phyloP scores from a whole-genome alignment of 2,113 vertebrate species.

The Martes martes region DNA sequence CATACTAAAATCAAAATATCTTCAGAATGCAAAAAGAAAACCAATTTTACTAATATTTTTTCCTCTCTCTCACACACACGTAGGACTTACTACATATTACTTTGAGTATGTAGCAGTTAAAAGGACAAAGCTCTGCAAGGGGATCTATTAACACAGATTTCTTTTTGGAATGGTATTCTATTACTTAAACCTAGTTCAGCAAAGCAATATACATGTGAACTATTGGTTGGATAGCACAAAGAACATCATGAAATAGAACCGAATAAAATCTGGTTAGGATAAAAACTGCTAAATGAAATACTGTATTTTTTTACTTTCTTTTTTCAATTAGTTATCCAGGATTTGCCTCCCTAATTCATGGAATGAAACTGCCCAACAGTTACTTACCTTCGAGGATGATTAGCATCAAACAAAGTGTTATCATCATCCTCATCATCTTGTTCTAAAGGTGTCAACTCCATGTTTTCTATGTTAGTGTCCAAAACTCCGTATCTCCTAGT shows the following conservation, averaged over 20 bases:
- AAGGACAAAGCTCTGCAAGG: neutral
- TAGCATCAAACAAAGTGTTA: slow-evolving; percentile 86
- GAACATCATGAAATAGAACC: neutral
- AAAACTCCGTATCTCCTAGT: slow-evolving; percentile 85
- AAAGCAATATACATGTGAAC: neutral
- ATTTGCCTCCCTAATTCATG: neutral
- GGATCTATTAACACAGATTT: neutral
- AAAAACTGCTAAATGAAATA: neutral
- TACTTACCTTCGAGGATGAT: slow-evolving; percentile 85
- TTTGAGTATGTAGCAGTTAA: neutral
- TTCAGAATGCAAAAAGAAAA: slow-evolving; percentile 33
- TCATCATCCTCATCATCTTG: slow-evolving; percentile 87
- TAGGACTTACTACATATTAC: neutral
- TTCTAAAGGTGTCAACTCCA: slow-evolving; percentile 86
- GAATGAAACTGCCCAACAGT: slow-evolving; percentile 6
- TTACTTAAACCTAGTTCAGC: neutral
- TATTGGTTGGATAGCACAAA: neutral
- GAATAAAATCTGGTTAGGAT: neutral
- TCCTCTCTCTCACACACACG: neutral
- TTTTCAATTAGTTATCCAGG: neutral
- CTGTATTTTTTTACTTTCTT: neutral
- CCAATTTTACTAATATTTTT: neutral
- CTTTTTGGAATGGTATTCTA: neutral
- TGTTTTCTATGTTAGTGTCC: slow-evolving; percentile 87
- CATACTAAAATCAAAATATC: neutral